These are phyloP conservation scores for Platyrinchus mystaceus DNA, from an alignment of 2,797 vertebrate genomes.

Conservation along the genomic window DNA sequence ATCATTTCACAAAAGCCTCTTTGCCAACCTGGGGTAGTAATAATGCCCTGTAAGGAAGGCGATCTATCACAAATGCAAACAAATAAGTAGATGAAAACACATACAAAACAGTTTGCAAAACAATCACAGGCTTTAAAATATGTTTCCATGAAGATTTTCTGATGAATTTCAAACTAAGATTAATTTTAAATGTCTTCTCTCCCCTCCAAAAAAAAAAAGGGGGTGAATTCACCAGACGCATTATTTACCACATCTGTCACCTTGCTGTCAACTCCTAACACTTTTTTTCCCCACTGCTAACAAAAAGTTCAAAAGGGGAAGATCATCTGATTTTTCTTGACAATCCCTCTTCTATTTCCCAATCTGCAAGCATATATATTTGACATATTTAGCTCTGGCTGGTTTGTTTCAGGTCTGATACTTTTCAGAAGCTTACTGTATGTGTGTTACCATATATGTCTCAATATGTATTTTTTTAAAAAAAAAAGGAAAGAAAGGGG, in stretches of 20 bases:
- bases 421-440: slow-evolving; percentile 64
- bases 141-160: neutral
- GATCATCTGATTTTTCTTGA: slow-evolving; percentile 34
- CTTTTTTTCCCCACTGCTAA: neutral
- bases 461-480: slow-evolving; percentile 71
- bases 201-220: neutral
- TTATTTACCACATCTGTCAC: slow-evolving; percentile 61
- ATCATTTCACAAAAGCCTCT: neutral
- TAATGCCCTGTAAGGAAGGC: neutral
- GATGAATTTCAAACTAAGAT: neutral
- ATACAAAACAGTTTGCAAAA: slow-evolving; percentile 7
- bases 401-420: slow-evolving; percentile 45
- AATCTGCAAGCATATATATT: slow-evolving; percentile 49
- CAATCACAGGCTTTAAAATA: neutral
- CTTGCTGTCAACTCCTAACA: slow-evolving; percentile 33
- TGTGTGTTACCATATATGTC: slow-evolving; percentile 74
- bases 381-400: slow-evolving; percentile 27
- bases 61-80: slow-evolving; percentile 15
- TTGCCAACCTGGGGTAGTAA: neutral
- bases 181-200: neutral
- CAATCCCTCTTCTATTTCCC: slow-evolving; percentile 28
- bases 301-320: slow-evolving; percentile 68
- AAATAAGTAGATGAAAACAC: neutral
- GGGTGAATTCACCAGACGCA: slow-evolving; percentile 25
- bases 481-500: slow-evolving; percentile 8